Evolutionary conservation across 53 echinoderm and acorn worm species (phyloP).

Genomic region (Pentamera pediparva): DNA sequence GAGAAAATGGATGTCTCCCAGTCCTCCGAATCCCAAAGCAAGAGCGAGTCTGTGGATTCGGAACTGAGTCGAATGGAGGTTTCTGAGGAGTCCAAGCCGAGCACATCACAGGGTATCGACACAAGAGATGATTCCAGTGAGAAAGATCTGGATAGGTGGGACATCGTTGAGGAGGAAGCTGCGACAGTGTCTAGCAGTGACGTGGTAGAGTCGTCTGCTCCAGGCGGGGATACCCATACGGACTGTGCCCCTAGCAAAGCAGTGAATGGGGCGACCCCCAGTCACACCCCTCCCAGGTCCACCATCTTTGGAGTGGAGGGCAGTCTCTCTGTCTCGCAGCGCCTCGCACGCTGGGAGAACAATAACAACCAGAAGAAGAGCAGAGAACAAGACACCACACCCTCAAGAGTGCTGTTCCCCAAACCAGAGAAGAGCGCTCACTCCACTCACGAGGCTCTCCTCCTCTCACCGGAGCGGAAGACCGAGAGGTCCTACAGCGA

Average conservation of each 20-base stretch:
- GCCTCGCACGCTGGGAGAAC: constrained; percentile 21
- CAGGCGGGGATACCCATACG: background rate
- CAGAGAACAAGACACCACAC: background rate
- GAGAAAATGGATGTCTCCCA: background rate
- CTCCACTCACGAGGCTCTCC: background rate
- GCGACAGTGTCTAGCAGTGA: background rate
- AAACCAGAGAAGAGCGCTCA: constrained; percentile 9
- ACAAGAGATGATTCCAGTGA: no score
- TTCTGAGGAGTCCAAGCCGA: background rate
- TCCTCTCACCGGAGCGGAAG: background rate
- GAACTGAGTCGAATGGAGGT: no score
- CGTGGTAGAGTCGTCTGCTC: background rate
- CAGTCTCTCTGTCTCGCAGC: background rate
- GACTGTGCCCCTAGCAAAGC: background rate
- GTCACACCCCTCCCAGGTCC: background rate
- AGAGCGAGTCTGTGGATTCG: no score
- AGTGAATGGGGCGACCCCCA: background rate
- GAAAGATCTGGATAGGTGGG: constrained; percentile 21
- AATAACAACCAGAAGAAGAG: background rate
- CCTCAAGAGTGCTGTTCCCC: background rate
- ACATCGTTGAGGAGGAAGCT: constrained; percentile 34
- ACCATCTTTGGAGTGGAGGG: constrained; percentile 10
- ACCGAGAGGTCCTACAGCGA: constrained; percentile 38
- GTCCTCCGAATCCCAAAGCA: background rate
- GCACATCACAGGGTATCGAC: no score